These are phyloP conservation scores for Lordiphosa clarofinis DNA, from an alignment of 1,140 invertebrate species.

Conservation along the genomic window DNA sequence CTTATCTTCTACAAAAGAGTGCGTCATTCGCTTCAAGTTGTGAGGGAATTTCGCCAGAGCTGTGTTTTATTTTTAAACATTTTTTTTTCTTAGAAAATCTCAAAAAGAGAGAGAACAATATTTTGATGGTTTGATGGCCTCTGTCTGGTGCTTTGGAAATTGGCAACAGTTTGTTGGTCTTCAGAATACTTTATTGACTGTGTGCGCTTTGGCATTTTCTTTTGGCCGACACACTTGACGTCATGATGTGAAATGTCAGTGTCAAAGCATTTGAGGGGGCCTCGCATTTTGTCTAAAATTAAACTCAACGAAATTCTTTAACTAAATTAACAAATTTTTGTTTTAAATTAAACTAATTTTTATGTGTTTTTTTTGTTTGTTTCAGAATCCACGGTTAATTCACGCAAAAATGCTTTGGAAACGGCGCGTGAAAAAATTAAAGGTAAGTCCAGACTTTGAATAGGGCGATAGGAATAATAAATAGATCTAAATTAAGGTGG, in stretches of 20 bases:
- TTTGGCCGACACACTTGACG: slow-evolving; percentile 50
- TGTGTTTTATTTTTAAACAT: slow-evolving; percentile 10
- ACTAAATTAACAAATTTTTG: slow-evolving; percentile 6
- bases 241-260: slow-evolving; percentile 72
- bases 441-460: too few relatives aligned
- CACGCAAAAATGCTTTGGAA: slow-evolving; percentile 64
- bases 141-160: slow-evolving; percentile 42
- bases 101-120: too few relatives aligned
- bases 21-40: neutral
- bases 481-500: too few relatives aligned
- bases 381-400: slow-evolving; percentile 68
- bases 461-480: too few relatives aligned
- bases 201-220: slow-evolving; percentile 27
- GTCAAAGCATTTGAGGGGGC: slow-evolving; percentile 51
- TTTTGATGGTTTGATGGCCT: slow-evolving; percentile 25
- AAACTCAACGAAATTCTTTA: slow-evolving; percentile 19
- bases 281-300: slow-evolving; percentile 33
- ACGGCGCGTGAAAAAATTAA: slow-evolving; percentile 60
- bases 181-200: slow-evolving; percentile 39
- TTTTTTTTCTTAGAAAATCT: neutral
- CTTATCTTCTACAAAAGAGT: neutral
- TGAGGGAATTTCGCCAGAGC: slow-evolving; percentile 7
- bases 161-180: slow-evolving; percentile 48
- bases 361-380: slow-evolving; percentile 4
- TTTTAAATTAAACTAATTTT: slow-evolving; percentile 5